Percentiles rank a stretch among this genome's conserved stretches.
These are phyloP conservation scores for Phytoseiulus persimilis DNA, from an alignment of 2,888 invertebrate genomes.

Conservation along the genomic window DNA sequence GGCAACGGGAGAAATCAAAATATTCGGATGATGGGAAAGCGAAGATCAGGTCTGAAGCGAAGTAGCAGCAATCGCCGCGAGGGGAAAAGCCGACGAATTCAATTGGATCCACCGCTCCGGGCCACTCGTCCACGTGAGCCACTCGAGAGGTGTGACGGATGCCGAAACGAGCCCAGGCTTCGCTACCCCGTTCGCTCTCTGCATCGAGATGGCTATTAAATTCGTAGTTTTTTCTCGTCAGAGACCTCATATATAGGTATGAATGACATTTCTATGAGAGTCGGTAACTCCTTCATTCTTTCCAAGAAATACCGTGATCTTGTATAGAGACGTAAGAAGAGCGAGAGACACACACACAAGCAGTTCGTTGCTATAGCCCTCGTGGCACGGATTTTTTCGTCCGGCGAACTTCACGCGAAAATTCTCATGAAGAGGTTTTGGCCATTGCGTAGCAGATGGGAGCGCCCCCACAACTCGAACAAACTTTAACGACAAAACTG, in stretches of 20 bases:
- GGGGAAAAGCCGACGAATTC: background rate
- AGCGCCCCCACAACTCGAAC: background rate
- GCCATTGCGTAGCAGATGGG: background rate
- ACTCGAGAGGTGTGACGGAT: constrained; percentile 5
- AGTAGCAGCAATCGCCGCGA: background rate
- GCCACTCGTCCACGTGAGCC: background rate
- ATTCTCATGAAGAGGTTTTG: background rate
- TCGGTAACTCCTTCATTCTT: background rate
- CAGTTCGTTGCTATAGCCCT: background rate
- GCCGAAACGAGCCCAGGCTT: background rate
- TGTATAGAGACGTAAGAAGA: background rate
- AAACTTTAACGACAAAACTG: background rate
- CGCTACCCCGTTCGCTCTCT: background rate
- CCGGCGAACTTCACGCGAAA: background rate
- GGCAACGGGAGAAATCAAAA: too few relatives aligned
- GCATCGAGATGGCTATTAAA: constrained; percentile 9
- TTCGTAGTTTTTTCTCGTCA: constrained; percentile 31
- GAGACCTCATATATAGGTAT: constrained; percentile 35
- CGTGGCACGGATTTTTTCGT: background rate
- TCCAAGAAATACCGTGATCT: background rate
- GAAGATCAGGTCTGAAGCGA: background rate
- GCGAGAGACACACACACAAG: too few relatives aligned
- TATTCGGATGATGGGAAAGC: background rate
- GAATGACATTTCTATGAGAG: background rate
- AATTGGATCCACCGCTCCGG: constrained; percentile 5